Conservation (phyloP, 2,888 invertebrate species). For the Epinotia bilunana region DNA sequence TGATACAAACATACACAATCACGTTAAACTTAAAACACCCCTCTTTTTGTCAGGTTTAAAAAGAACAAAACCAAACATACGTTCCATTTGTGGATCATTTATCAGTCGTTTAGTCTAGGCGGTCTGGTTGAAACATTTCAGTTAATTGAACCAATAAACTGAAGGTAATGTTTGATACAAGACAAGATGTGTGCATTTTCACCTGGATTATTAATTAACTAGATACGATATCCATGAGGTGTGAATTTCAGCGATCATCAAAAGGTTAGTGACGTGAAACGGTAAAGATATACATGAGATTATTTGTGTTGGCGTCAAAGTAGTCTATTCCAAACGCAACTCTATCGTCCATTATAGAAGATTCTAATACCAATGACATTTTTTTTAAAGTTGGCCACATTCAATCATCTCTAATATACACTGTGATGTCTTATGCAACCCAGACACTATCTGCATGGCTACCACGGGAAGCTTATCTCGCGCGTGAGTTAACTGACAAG, state of each 20-base stretch:
- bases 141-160: slow-evolving; percentile 10
- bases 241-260: background rate
- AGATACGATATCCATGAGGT: background rate
- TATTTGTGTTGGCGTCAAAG: background rate
- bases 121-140: background rate
- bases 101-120: background rate
- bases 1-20: too few relatives aligned
- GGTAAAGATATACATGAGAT: background rate
- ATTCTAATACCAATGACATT: too few relatives aligned
- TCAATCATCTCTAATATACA: too few relatives aligned
- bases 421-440: too few relatives aligned
- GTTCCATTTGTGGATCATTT: background rate
- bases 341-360: too few relatives aligned
- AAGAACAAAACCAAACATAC: background rate
- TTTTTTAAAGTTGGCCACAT: too few relatives aligned
- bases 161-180: background rate
- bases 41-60: too few relatives aligned
- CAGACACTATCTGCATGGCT: too few relatives aligned
- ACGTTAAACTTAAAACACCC: too few relatives aligned
- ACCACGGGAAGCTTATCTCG: too few relatives aligned
- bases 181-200: background rate
- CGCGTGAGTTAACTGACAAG: too few relatives aligned
- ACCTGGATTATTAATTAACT: background rate
- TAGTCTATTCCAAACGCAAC: too few relatives aligned
- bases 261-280: background rate